phyloP scores from a whole-genome alignment of 2,797 vertebrate genomes.

The Euthynnus affinis region DNA sequence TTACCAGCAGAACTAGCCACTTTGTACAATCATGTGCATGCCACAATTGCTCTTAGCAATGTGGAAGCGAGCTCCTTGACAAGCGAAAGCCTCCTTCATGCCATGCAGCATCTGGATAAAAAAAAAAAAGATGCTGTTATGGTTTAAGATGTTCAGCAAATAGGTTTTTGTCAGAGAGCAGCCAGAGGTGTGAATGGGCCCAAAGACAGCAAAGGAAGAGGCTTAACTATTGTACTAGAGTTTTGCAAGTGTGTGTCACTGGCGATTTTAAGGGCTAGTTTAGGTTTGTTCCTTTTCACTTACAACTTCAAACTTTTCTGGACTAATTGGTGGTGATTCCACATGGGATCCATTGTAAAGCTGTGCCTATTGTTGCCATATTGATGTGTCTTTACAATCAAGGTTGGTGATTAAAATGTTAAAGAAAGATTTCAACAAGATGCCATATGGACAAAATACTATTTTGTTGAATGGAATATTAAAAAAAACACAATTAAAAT shows the following conservation, averaged over 20 bases:
- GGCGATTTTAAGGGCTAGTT: not conserved
- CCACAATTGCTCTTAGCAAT: constrained; percentile 13
- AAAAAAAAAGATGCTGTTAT: not conserved
- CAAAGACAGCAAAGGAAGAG: not conserved
- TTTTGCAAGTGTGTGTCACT: not conserved
- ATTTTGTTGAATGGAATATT: too few species aligned
- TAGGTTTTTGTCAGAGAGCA: not conserved
- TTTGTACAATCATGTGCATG: constrained; percentile 14
- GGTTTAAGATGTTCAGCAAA: constrained; percentile 26
- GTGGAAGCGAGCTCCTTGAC: constrained; percentile 19
- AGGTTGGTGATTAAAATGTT: too few species aligned
- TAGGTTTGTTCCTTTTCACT: not conserved
- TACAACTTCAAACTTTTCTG: not conserved
- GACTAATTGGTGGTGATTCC: not conserved
- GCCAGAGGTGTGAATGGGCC: not conserved
- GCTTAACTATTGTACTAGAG: too few species aligned
- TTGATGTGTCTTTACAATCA: too few species aligned
- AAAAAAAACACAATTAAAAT: too few species aligned
- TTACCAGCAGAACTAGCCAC: constrained; percentile 8
- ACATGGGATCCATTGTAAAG: too few species aligned
- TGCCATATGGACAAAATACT: too few species aligned
- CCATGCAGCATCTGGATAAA: too few species aligned
- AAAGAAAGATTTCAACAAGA: too few species aligned
- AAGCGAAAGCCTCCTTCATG: not conserved
- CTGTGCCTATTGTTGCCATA: too few species aligned